Evolutionary conservation across 2,113 vertebrate genomes (phyloP).

Genomic region (Chroicocephalus ridibundus): DNA sequence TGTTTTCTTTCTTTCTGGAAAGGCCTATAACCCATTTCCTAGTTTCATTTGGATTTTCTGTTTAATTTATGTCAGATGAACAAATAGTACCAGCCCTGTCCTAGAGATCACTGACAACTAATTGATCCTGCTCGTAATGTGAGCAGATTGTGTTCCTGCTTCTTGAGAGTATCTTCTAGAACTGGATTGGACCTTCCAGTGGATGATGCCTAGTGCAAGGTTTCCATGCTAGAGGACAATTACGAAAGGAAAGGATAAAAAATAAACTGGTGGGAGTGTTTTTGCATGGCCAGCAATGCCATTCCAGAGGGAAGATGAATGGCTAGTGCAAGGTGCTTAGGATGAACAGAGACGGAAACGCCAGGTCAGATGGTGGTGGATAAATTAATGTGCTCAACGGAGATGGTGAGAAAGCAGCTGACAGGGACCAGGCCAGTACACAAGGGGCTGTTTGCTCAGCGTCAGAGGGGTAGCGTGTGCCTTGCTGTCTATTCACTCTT

Average conservation of each 20-base stretch:
- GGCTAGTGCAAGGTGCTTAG: not conserved
- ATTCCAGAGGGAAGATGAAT: not conserved
- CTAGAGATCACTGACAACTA: not conserved
- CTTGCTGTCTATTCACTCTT: not conserved
- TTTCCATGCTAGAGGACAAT: conserved; percentile 20
- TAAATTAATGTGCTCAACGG: not conserved
- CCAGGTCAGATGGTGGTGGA: not conserved
- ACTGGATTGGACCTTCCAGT: not conserved
- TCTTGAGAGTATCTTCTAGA: conserved; percentile 33
- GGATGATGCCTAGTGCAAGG: not conserved
- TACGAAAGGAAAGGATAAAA: not conserved
- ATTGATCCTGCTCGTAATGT: not conserved
- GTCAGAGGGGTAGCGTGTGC: not conserved
- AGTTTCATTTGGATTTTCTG: not conserved
- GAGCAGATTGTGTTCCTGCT: conserved; percentile 40
- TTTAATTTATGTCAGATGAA: not conserved
- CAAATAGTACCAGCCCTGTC: not conserved
- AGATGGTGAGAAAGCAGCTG: not conserved
- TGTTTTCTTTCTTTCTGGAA: not conserved
- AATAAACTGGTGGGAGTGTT: not conserved
- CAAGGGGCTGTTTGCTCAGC: not conserved
- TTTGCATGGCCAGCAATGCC: not conserved
- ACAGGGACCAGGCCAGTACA: not conserved
- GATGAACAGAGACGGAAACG: not conserved
- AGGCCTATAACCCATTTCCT: not conserved